Evolutionary conservation across 2,888 invertebrate species (phyloP).

Genomic region (Apocheima hispidaria): DNA sequence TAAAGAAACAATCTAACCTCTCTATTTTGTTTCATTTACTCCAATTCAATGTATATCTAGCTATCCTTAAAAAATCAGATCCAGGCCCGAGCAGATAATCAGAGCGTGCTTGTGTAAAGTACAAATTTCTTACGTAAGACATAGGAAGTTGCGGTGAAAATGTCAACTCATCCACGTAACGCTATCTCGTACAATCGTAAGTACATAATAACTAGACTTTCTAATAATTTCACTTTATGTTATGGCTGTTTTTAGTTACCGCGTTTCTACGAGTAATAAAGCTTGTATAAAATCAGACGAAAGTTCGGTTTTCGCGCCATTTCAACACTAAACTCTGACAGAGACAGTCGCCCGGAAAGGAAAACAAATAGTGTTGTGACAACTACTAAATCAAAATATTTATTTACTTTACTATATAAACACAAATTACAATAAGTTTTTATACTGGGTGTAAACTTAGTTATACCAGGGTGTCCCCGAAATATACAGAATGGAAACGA

Average conservation of each 20-base stretch:
- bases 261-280: conserved; percentile 44
- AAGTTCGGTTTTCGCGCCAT: conserved; percentile 52
- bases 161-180: conserved; percentile 37
- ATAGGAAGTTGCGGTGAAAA: conserved; percentile 27
- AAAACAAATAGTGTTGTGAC: conserved; percentile 9
- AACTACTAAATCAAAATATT: neutral
- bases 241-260: conserved; percentile 1
- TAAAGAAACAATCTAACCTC: no score
- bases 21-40: no score
- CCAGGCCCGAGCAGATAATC: no score
- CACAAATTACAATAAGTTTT: no score
- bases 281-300: conserved; percentile 50
- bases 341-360: neutral
- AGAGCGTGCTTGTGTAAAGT: no score
- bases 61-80: no score
- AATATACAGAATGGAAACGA: no score
- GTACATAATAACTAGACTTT: conserved; percentile 47
- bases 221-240: conserved; percentile 46
- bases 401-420: neutral
- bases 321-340: conserved; percentile 43
- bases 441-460: neutral
- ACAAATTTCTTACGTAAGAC: conserved; percentile 13
- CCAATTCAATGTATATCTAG: no score
- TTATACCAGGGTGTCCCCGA: no score
- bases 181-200: conserved; percentile 38